phyloP scores from a whole-genome alignment of 2,113 vertebrate species.

The Plecotus auritus region DNA sequence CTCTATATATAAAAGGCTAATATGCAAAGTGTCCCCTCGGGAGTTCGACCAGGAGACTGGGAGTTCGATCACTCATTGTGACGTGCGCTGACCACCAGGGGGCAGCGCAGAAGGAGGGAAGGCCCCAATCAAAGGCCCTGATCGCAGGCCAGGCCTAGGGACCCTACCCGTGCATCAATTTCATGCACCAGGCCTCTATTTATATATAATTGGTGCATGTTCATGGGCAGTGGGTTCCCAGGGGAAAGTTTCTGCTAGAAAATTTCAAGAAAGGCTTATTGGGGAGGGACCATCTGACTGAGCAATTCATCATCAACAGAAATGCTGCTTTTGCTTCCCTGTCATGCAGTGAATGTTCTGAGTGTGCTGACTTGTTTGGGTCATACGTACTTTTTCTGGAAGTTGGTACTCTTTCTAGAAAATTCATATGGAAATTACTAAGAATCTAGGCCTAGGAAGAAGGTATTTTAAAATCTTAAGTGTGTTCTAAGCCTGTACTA shows the following conservation, averaged over 20 bases:
- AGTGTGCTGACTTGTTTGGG: not conserved
- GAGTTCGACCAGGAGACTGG: too few species aligned
- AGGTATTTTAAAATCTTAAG: slow-evolving; percentile 3
- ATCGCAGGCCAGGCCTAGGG: too few species aligned
- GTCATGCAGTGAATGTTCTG: not conserved
- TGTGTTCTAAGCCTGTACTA: not conserved
- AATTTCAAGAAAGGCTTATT: not conserved
- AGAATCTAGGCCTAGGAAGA: not conserved
- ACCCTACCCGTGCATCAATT: too few species aligned
- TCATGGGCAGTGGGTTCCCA: not conserved
- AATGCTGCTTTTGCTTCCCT: not conserved
- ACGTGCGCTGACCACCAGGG: too few species aligned
- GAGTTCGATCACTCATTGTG: too few species aligned
- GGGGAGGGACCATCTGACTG: not conserved
- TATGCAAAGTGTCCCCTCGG: too few species aligned
- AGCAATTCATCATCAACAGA: not conserved
- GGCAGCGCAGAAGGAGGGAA: too few species aligned
- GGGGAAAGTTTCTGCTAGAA: not conserved
- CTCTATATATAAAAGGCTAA: too few species aligned
- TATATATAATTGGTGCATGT: not conserved
- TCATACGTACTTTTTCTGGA: slow-evolving; percentile 8
- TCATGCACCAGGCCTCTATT: too few species aligned
- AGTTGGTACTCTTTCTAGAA: slow-evolving; percentile 24
- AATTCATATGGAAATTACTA: not conserved
- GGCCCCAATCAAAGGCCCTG: too few species aligned